Evolutionary conservation across 1,140 invertebrate species (phyloP).

Genomic region (Drosophila azteca): DNA sequence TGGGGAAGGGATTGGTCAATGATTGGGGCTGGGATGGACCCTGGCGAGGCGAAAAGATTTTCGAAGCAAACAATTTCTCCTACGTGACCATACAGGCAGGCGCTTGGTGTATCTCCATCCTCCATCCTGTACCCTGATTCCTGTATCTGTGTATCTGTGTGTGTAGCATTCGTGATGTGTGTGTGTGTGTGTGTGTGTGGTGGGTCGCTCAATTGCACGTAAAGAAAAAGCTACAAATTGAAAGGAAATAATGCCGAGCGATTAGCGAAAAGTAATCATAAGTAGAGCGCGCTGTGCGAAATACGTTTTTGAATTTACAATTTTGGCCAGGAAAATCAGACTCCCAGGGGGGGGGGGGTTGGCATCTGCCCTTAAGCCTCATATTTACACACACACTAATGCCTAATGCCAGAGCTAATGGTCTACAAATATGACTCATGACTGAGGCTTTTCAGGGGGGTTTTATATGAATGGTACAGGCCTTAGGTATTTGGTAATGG

Average conservation of each 20-base stretch:
- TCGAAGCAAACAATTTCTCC: conserved; percentile 66
- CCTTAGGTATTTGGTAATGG: too few relatives aligned
- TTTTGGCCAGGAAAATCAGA: conserved; percentile 30
- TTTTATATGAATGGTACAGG: too few relatives aligned
- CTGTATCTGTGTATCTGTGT: neutral
- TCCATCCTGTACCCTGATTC: too few relatives aligned
- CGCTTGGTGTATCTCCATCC: neutral
- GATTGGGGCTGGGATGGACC: too few relatives aligned
- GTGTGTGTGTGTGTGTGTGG: conserved; percentile 12
- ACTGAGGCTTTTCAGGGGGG: neutral
- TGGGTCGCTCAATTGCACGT: conserved; percentile 68
- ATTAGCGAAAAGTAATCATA: conserved; percentile 81
- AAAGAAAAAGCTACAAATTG: conserved; percentile 75
- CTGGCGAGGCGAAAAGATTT: conserved; percentile 55
- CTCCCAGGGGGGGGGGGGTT: too few relatives aligned
- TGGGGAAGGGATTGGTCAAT: too few relatives aligned
- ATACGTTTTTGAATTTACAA: conserved; percentile 63
- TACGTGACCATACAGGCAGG: conserved; percentile 61
- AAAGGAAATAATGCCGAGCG: conserved; percentile 79
- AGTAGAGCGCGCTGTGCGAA: conserved; percentile 52
- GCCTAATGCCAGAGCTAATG: conserved; percentile 45
- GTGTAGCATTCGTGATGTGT: conserved; percentile 14
- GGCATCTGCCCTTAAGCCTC: conserved; percentile 34
- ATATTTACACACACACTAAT: conserved; percentile 40
- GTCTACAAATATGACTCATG: conserved; percentile 51